Conservation (phyloP, 2,797 vertebrate species). For the Myotis myotis region DNA sequence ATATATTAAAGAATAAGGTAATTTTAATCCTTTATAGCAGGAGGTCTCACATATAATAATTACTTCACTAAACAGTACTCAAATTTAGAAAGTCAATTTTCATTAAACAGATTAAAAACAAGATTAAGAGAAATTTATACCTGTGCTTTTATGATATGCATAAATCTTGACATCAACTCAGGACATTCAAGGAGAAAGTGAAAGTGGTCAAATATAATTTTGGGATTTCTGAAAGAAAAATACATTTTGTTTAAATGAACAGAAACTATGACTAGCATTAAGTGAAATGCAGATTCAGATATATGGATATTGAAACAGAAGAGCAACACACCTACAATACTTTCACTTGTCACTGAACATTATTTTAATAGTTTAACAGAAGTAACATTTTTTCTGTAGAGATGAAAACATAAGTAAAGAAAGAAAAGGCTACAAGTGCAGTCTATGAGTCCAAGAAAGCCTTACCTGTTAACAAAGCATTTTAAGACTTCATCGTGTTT, state of each 20-base stretch:
- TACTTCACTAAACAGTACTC: not conserved
- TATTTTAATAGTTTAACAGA: constrained; percentile 22
- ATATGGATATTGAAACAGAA: not conserved
- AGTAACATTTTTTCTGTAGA: constrained; percentile 20
- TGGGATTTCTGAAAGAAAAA: constrained; percentile 91
- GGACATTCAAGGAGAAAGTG: constrained; percentile 99
- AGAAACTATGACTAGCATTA: constrained; percentile 24
- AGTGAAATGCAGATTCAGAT: constrained; percentile 45
- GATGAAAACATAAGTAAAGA: not conserved
- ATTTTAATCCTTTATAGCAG: not conserved
- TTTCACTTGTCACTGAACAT: not conserved
- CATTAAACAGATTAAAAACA: constrained; percentile 14
- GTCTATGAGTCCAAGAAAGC: not conserved
- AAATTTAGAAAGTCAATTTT: constrained; percentile 38
- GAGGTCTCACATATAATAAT: not conserved
- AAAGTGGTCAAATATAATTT: constrained; percentile 99
- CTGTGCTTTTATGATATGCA: constrained; percentile 99
- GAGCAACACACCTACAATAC: not conserved
- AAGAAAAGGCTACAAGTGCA: not conserved
- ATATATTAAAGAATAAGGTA: not conserved
- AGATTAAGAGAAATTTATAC: constrained; percentile 82
- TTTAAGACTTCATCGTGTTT: constrained; percentile 98
- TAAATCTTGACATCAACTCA: constrained; percentile 98
- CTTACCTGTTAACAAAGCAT: constrained; percentile 98
- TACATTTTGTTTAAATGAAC: not conserved